Evolutionary conservation across 2,888 invertebrate species (phyloP).

Genomic region (Amphipoea oculea): DNA sequence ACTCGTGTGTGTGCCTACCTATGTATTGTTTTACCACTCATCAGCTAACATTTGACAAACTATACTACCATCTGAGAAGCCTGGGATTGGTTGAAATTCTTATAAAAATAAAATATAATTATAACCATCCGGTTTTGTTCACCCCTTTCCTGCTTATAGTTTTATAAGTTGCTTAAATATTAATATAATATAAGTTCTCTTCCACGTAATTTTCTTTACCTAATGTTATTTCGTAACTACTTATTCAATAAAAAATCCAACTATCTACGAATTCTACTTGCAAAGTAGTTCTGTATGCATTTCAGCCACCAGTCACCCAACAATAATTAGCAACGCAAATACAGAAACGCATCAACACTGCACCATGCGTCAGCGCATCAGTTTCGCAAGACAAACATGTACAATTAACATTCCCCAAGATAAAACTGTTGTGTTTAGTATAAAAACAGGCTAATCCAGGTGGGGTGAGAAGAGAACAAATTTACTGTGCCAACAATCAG

Average conservation of each 20-base stretch:
- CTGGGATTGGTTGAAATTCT: not conserved
- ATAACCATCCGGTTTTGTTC: too few species aligned
- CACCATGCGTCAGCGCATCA: constrained; percentile 58
- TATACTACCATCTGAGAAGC: too few species aligned
- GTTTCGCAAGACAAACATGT: constrained; percentile 78
- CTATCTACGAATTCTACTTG: not conserved
- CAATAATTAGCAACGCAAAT: constrained; percentile 29
- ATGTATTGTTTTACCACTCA: not conserved
- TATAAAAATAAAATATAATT: not conserved
- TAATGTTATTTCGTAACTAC: not conserved
- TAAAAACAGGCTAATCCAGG: constrained; percentile 88
- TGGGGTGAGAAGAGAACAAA: constrained; percentile 86
- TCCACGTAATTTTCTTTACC: not conserved
- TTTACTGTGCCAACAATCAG: constrained; percentile 88
- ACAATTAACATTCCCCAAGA: constrained; percentile 82
- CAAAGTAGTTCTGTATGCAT: constrained; percentile 3
- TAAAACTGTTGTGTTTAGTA: constrained; percentile 86
- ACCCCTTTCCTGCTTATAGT: not conserved
- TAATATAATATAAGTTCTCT: not conserved
- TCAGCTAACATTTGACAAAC: not conserved
- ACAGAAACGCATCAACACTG: constrained; percentile 41
- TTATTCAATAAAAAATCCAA: not conserved
- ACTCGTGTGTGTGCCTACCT: not conserved
- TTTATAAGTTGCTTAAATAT: not conserved
- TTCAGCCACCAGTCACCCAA: not conserved